Base-by-base conservation (phyloP, 2,113 vertebrate genomes). In the Excalfactoria chinensis region DNA sequence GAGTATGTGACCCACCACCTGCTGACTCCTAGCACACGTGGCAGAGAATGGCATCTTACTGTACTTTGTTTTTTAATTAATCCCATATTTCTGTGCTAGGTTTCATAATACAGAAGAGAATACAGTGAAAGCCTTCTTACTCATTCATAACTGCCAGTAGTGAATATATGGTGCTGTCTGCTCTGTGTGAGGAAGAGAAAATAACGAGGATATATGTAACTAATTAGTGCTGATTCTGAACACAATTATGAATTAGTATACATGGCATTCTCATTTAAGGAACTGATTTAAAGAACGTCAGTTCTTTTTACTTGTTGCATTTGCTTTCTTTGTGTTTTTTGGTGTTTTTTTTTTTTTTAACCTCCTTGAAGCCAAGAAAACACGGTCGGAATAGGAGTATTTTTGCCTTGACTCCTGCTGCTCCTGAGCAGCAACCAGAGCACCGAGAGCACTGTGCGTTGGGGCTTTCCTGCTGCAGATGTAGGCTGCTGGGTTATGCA, bases 31-130 rank as follows among this genome's bases (percentile, higher is more conserved):
- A 53, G 30, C 28, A 51, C 32, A 95, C 58, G 20, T 4, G 40
- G 59, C 66, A 86, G 46, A 82, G 35, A 55, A 66, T 40, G 55
- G 18, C 15, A 19, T 41, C 75, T 56, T 56, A 9, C 3, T 44
- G 48, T 77, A 55, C 35, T 82, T 82, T 46, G 43, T 74, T 6
- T 86, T 72, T 76, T 79, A 76, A 86, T 94, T 86, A 59, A 82
- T 59, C 58, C 34, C 18, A 4, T 70, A 75, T 81, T 90, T 87
- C 63, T 95, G 41, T 59, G 70, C 14, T 72, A 64, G 70, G 15
- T 51, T 67, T 13, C 84, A 2, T 62, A 59, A 62, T 51, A 21
- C 30, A 73, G 73, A 66, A 73, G 3, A 93, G 22, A 16, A 7
- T 72, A 60, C 10, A 9, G 10, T 37, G 23, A 56, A 93, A 92